Conservation (phyloP, 1,140 invertebrate genomes). For the Macrobrachium rosenbergii region DNA sequence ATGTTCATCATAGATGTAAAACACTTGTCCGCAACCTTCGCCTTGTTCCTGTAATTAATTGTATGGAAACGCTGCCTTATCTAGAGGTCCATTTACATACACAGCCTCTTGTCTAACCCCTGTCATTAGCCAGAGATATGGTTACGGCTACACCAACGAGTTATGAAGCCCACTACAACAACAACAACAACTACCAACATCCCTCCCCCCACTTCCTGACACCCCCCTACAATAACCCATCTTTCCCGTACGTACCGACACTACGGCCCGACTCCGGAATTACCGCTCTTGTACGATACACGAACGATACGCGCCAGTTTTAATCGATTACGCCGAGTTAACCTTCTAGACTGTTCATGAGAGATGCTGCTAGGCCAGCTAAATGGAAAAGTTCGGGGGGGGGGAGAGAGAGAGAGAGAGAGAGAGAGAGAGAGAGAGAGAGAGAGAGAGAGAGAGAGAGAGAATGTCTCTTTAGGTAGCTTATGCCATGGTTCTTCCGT, state of each 20-base stretch:
- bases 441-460: neutral
- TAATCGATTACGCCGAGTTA: too few relatives aligned
- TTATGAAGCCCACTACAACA: neutral
- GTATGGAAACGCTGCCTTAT: neutral
- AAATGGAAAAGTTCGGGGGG: too few relatives aligned
- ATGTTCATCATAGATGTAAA: neutral
- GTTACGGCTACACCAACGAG: neutral
- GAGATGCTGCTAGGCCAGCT: too few relatives aligned
- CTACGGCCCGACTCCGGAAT: neutral
- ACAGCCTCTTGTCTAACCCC: neutral
- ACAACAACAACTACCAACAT: too few relatives aligned
- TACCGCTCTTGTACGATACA: neutral
- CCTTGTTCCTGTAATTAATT: slow-evolving; percentile 24
- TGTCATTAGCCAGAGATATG: neutral
- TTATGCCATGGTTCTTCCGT: too few relatives aligned
- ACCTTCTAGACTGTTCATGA: too few relatives aligned
- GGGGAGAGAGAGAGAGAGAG: slow-evolving; percentile 8
- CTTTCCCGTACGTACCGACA: neutral
- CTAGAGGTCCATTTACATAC: neutral
- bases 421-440: neutral
- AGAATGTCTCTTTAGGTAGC: neutral
- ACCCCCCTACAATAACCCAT: neutral
- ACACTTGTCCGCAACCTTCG: neutral
- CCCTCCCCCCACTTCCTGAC: neutral
- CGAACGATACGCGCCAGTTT: too few relatives aligned